Percentiles rank a stretch among this genome's conserved stretches.
phyloP scores from a whole-genome alignment of 92 coral and sea anemone genomes.

The Blastomussa wellsi region DNA sequence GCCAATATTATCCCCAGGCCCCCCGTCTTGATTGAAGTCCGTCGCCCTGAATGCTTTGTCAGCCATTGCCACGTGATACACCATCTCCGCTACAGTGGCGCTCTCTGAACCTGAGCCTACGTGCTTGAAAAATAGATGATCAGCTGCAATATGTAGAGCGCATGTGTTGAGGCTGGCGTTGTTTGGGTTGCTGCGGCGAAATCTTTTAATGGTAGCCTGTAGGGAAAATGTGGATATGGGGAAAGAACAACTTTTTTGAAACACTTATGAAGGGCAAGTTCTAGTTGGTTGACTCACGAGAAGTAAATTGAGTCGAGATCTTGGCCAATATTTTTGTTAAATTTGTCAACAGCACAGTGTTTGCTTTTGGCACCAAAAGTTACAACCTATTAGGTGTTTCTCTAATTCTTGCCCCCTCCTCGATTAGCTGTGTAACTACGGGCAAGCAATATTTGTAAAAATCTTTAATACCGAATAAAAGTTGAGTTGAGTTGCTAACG shows the following conservation, averaged over 20 bases:
- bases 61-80: constrained; percentile 75
- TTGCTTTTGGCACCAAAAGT: no score
- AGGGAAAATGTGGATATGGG: not conserved
- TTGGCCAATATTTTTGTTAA: no score
- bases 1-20: constrained; percentile 85
- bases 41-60: constrained; percentile 86
- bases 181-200: not conserved
- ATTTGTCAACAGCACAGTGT: no score
- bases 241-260: not conserved
- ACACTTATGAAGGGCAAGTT: no score
- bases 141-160: constrained; percentile 86
- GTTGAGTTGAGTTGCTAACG: no score
- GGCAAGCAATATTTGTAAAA: no score
- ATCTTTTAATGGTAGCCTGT: constrained; percentile 14
- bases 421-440: no score
- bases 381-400: no score
- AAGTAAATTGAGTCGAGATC: no score
- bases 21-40: constrained; percentile 80
- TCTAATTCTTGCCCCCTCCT: no score
- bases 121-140: constrained; percentile 67
- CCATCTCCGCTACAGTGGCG: constrained; percentile 80
- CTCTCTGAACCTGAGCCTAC: constrained; percentile 72
- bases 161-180: constrained; percentile 52
- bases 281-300: no score
- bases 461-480: no score